Conservation (phyloP, 2,888 invertebrate species). For the Lasioglossum pauxillum region DNA sequence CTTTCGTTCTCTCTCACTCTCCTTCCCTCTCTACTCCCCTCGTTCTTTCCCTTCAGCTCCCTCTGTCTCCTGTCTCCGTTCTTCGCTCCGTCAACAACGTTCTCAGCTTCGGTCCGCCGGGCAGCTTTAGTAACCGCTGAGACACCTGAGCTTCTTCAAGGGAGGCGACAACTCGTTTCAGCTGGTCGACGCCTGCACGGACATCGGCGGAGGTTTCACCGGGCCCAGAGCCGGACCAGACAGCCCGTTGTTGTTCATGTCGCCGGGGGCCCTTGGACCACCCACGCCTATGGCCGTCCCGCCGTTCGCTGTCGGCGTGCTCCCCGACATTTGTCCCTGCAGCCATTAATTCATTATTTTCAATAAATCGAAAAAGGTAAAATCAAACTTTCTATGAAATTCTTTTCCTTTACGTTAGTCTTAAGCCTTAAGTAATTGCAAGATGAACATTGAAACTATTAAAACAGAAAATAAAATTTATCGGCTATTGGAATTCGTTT, state of each 20-base stretch:
- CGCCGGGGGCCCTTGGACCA: slow-evolving; percentile 81
- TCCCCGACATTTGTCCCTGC: slow-evolving; percentile 82
- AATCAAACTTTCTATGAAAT: not conserved
- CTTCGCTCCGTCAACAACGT: slow-evolving; percentile 32
- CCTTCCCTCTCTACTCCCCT: not conserved
- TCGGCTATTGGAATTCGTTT: not conserved
- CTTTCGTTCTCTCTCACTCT: not conserved
- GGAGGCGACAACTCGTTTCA: slow-evolving; percentile 83
- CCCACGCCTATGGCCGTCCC: slow-evolving; percentile 77
- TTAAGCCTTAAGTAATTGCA: too few relatives aligned
- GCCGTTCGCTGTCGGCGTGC: slow-evolving; percentile 79
- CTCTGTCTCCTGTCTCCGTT: not conserved
- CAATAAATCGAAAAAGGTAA: not conserved
- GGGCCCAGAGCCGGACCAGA: slow-evolving; percentile 81
- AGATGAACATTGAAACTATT: too few relatives aligned
- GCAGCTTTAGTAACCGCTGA: slow-evolving; percentile 81
- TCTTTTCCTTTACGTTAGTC: too few relatives aligned
- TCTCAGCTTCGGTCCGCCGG: slow-evolving; percentile 35
- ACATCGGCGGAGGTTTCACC: slow-evolving; percentile 82
- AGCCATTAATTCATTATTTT: slow-evolving; percentile 49
- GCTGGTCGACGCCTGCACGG: slow-evolving; percentile 84
- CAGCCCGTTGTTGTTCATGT: slow-evolving; percentile 83
- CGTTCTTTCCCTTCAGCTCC: not conserved
- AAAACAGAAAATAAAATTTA: too few relatives aligned
- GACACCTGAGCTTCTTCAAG: slow-evolving; percentile 83